A percentile compares a stretch with the other conserved stretches of the same genome.
phyloP scores from a whole-genome alignment of 2,113 vertebrate genomes.

The Tragelaphus buxtoni region DNA sequence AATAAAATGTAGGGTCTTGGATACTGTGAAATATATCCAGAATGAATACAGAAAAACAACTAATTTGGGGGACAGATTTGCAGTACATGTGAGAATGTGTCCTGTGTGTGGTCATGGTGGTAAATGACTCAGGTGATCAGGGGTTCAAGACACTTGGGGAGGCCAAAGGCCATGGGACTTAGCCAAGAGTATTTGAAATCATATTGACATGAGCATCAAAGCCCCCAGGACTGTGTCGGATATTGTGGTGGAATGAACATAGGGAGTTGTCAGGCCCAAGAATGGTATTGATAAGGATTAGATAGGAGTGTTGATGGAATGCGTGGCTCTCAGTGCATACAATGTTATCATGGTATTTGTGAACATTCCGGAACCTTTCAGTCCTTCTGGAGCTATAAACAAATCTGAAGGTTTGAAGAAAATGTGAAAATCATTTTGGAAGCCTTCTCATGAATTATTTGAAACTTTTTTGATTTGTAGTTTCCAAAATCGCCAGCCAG shows the following conservation, averaged over 20 bases:
- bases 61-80: not conserved
- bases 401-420: not conserved
- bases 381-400: not conserved
- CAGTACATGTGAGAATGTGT: not conserved
- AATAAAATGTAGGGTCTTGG: not conserved
- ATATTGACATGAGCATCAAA: not conserved
- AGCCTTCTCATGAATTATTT: not conserved
- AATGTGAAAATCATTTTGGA: conserved; percentile 3
- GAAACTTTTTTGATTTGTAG: not conserved
- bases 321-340: not conserved
- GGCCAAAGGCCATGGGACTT: not conserved
- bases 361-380: not conserved
- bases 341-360: not conserved
- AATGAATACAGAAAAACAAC: not conserved
- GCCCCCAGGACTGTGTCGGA: not conserved
- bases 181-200: not conserved
- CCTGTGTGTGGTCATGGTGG: not conserved
- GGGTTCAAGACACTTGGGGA: not conserved
- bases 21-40: not conserved
- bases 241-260: not conserved
- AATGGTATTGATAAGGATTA: not conserved
- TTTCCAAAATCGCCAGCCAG: not conserved
- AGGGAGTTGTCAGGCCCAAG: not conserved
- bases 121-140: not conserved
- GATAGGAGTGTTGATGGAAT: not conserved